Evolutionary conservation across 2,113 vertebrate species (phyloP).

Genomic region (Oceanodroma tethys): DNA sequence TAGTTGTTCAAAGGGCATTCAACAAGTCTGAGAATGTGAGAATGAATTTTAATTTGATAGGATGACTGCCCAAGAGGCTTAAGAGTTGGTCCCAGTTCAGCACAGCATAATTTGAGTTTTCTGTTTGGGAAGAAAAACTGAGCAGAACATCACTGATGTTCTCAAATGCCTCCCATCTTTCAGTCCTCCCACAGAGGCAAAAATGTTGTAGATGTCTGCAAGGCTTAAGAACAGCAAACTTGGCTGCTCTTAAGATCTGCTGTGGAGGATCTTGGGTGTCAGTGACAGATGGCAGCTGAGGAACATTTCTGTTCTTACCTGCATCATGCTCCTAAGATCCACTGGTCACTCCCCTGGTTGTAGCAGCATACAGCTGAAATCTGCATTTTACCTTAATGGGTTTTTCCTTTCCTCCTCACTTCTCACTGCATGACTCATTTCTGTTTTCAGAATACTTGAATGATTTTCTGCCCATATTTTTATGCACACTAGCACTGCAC

Average conservation of each 20-base stretch:
- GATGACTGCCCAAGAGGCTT: not conserved
- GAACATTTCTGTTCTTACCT: not conserved
- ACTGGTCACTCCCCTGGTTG: not conserved
- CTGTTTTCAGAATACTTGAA: not conserved
- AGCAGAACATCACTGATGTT: not conserved
- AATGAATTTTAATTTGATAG: not conserved
- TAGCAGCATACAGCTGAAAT: not conserved
- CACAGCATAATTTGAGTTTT: not conserved
- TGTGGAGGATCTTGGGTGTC: not conserved
- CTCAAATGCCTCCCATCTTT: not conserved
- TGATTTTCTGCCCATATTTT: not conserved
- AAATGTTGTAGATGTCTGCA: not conserved
- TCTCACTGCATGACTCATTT: not conserved
- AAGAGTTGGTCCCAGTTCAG: not conserved
- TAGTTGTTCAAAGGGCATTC: not conserved
- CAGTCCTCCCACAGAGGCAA: not conserved
- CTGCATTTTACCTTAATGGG: not conserved
- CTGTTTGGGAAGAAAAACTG: slow-evolving; percentile 74
- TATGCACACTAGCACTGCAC: not conserved
- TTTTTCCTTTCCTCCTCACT: not conserved
- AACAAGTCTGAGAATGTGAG: not conserved
- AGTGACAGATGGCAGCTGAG: not conserved
- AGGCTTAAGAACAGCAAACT: not conserved
- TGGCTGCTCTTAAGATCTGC: not conserved
- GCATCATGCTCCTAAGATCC: not conserved